Conservation (phyloP, 2,888 invertebrate genomes). For the Acheta domesticus region DNA sequence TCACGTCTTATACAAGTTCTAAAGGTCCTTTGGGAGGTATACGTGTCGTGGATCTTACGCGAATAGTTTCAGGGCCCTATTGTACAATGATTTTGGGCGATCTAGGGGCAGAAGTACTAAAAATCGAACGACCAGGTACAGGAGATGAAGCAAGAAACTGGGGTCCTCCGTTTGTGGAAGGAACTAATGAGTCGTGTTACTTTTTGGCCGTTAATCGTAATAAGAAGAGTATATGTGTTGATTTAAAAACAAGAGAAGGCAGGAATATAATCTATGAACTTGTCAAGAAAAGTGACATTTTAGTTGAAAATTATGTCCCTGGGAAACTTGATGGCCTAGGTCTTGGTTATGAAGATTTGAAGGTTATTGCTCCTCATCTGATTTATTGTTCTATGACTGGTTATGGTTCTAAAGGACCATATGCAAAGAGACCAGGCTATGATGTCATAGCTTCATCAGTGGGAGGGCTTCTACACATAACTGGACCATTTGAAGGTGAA, state of each 20-base stretch:
- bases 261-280: constrained; percentile 64
- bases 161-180: constrained; percentile 83
- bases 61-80: constrained; percentile 91
- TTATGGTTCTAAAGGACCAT: constrained; percentile 85
- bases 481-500: constrained; percentile 77
- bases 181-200: constrained; percentile 68
- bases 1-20: not conserved
- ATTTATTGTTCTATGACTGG: constrained; percentile 94
- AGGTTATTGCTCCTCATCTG: constrained; percentile 66
- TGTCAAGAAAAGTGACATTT: constrained; percentile 73
- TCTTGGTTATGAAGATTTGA: constrained; percentile 75
- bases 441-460: constrained; percentile 93
- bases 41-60: constrained; percentile 72
- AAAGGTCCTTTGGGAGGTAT: constrained; percentile 51
- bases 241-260: constrained; percentile 71
- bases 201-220: constrained; percentile 88
- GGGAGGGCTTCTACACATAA: constrained; percentile 85
- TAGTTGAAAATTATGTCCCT: constrained; percentile 92
- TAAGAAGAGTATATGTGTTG: constrained; percentile 86
- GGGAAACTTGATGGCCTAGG: constrained; percentile 75
- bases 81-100: constrained; percentile 93
- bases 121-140: constrained; percentile 78
- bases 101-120: constrained; percentile 87
- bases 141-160: constrained; percentile 89
- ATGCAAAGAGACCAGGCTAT: constrained; percentile 83